Evolutionary conservation across 2,113 vertebrate genomes (phyloP), one percentile per base, ranked within the genome.

Genomic region (Ammospiza nelsoni): DNA sequence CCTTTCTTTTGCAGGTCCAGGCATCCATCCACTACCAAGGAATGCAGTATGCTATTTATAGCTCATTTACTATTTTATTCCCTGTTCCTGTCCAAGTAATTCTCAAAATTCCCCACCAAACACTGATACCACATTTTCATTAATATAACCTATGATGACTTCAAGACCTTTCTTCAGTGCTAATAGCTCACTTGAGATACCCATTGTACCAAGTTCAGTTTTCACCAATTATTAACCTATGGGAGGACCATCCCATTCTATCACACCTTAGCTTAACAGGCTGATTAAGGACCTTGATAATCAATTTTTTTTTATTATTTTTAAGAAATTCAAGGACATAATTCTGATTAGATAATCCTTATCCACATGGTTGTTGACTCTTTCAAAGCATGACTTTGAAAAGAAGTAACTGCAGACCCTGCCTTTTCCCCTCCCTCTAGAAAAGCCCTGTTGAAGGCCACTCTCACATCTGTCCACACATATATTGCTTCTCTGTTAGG

Each of bases 251-350:
- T 35, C 67, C 28, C 20, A 25, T 91, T 87, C 66, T 80, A 48
- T 37, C 46, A 90, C 41, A 89, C 8, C 9, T 76, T 57, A 57
- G 14, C 76, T 95, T 90, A 80, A 85, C 22, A 90, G n/a, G n/a
- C 44, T 88, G 67, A 93, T 88, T 78, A 96, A 85, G 35, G 33
- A 76, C 67, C 58, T 28, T 57, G 84, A 91, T 54, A 95, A 74
- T 46, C 11, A 41, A 6, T 29, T 25, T 13, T 15, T 15, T 46
- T 16, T 15, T 35, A 12, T 63, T 78, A 83, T 59, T 96, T 95
- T 84, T 69, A 69, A 69, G 59, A 95, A 93, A 88, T 46, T 48
- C 96, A 96, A 96, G 95, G 96, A 51, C 96, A 92, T 90, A 5
- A 0, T 65, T 69, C 46, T 74, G 95, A 96, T 95, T 92, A 96